These are phyloP conservation scores for Mormyrops boulengeri DNA, from an alignment of 2,797 vertebrate genomes.

Conservation along the genomic window DNA sequence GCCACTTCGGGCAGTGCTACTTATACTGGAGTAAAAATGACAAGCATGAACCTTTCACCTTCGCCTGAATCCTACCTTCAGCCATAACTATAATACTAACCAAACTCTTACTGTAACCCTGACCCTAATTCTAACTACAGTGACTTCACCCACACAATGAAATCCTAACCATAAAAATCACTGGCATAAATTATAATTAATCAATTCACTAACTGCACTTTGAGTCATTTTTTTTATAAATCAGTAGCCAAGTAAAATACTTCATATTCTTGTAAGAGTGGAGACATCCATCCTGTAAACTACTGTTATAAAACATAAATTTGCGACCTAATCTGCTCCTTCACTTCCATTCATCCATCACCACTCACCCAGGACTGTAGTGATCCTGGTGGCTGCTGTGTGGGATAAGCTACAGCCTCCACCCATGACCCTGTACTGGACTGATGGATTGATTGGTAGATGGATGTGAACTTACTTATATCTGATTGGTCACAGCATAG, in stretches of 20 bases:
- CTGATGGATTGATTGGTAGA: not conserved
- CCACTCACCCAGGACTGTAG: not conserved
- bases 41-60: slow-evolving; percentile 4
- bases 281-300: not conserved
- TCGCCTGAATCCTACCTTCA: not conserved
- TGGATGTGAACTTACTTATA: not conserved
- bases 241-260: not conserved
- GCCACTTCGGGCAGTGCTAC: not conserved
- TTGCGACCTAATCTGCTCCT: not conserved
- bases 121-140: not conserved
- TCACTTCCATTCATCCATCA: not conserved
- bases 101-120: slow-evolving; percentile 1
- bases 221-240: slow-evolving; percentile 48
- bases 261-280: not conserved
- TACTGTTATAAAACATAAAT: not conserved
- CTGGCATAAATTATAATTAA: slow-evolving; percentile 50
- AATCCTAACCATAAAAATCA: slow-evolving; percentile 50
- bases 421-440: not conserved
- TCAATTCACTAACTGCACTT: slow-evolving; percentile 23
- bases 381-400: not conserved
- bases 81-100: not conserved
- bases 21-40: not conserved
- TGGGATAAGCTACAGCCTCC: not conserved
- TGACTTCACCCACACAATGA: slow-evolving; percentile 19
- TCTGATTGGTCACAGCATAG: not conserved